A percentile compares a stretch with the other conserved stretches of the same genome.
phyloP scores from a whole-genome alignment of 2,797 vertebrate species.

The Peromyscus nudipes region DNA sequence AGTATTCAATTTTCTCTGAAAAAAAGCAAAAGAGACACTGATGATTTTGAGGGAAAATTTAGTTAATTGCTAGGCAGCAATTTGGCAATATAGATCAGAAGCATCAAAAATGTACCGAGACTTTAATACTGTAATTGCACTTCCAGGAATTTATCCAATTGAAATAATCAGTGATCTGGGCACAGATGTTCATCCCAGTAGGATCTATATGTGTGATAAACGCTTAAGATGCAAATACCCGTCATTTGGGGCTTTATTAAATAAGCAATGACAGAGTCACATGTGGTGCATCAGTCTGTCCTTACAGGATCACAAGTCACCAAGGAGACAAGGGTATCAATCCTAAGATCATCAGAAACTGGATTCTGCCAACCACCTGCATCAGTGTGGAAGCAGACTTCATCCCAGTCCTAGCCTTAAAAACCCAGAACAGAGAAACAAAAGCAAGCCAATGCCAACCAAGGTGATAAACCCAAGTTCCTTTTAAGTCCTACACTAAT shows the following conservation, averaged over 20 bases:
- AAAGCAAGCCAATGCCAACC: background rate
- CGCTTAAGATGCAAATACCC: background rate
- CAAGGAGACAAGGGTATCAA: background rate
- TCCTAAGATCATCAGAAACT: background rate
- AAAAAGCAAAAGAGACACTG: constrained; percentile 23
- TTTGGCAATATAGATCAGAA: constrained; percentile 41
- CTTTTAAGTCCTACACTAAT: background rate
- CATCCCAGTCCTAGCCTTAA: background rate
- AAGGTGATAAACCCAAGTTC: background rate
- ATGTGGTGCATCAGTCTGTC: background rate
- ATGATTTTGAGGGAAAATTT: constrained; percentile 11
- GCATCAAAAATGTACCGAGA: background rate
- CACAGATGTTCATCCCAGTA: background rate
- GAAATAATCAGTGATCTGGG: constrained; percentile 37
- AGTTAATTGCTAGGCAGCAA: constrained; percentile 46
- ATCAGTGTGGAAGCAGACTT: background rate
- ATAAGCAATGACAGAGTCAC: constrained; percentile 15
- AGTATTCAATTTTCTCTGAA: constrained; percentile 51
- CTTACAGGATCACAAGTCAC: background rate
- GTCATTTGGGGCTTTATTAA: constrained; percentile 14
- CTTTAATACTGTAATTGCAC: background rate
- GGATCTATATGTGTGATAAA: background rate
- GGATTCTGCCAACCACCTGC: background rate
- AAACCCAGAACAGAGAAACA: background rate
- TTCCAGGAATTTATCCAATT: constrained; percentile 56